A percentile compares a stretch with the other conserved stretches of the same genome.
Evolutionary conservation across 2,797 vertebrate genomes (phyloP).

Genomic region (Cirrhinus molitorella): DNA sequence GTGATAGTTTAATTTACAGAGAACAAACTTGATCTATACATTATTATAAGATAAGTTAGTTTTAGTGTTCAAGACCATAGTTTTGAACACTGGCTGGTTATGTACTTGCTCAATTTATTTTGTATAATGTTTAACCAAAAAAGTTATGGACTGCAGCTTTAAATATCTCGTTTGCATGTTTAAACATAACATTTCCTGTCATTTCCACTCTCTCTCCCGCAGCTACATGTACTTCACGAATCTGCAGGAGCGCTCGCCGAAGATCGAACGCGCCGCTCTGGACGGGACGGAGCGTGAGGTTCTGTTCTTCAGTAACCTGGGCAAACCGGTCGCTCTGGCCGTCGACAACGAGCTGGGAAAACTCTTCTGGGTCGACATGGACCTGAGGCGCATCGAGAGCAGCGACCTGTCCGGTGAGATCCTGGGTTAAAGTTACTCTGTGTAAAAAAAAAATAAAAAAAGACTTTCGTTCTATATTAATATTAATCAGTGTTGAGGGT

Average conservation of each 20-base stretch:
- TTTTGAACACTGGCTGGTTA: too few relatives aligned
- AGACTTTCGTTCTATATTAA: too few relatives aligned
- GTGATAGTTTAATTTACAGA: too few relatives aligned
- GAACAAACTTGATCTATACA: too few relatives aligned
- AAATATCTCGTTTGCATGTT: neutral
- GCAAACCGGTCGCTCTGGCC: constrained; percentile 90
- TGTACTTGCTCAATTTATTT: too few relatives aligned
- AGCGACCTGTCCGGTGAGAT: constrained; percentile 94
- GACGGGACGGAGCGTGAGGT: constrained; percentile 96
- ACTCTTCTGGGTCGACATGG: constrained; percentile 96
- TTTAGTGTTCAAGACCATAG: too few relatives aligned
- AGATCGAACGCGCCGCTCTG: constrained; percentile 93
- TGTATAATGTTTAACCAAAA: too few relatives aligned
- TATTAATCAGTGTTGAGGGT: too few relatives aligned
- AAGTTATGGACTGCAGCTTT: too few relatives aligned
- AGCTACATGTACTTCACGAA: constrained; percentile 99
- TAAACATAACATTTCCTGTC: neutral
- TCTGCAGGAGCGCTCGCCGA: constrained; percentile 92
- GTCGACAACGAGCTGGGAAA: constrained; percentile 92
- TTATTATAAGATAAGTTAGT: too few relatives aligned
- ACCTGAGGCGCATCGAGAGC: constrained; percentile 95
- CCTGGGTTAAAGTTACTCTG: neutral
- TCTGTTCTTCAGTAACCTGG: constrained; percentile 93
- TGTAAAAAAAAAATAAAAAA: too few relatives aligned
- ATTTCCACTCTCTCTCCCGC: neutral